Base-by-base conservation (phyloP, 2,888 invertebrate genomes). In the Sphecodes monilicornis region DNA sequence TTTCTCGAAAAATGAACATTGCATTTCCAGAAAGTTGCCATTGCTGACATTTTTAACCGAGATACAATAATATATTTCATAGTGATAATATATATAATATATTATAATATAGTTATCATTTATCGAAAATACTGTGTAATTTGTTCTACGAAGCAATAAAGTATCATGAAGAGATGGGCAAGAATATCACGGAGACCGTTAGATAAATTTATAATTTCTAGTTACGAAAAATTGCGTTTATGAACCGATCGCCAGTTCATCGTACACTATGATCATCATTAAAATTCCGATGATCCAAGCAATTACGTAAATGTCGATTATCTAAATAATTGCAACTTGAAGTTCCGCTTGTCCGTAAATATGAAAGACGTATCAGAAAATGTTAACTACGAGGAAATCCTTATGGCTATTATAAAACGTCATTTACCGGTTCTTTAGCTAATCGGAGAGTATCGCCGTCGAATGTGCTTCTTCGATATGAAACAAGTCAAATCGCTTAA, bases 381-480 rank as follows among this genome's bases (percentile, higher is more conserved):
- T 80, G 80, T 81, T 81, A 68, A 54, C 26, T 22, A 72, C 54
- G 1, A 43, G 71, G 60, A 78, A 82, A 74, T 32, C 73, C 11
- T 69, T 41, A 18, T 16, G n/a, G 4, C 2, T 26, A 39, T 69
- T 69, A 73, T 32, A 69, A 78, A 82, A 69, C 46, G 39, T 69
- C 16, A 22, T 32, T 57, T 76, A 83, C 64, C 75, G 29, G 75
- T 82, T 79, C 46, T 41, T 36, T 29, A 4, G 13, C 8, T 60
- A 69, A 72, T 80, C 57, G 41, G 68, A 18, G 57, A 11, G 50
- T 54, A 71, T 41, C 66, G 16, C 39, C 69, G 18, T 22, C 6
- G 18, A 43, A 13, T 66, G 54, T 16, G 11, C 26, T 41, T 10
- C 8, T 18, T 3, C 22, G 69, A 3, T 16, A 16, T n/a, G 54